Evolutionary conservation across 1,140 invertebrate species (phyloP).

Genomic region (Homalodisca vitripennis): DNA sequence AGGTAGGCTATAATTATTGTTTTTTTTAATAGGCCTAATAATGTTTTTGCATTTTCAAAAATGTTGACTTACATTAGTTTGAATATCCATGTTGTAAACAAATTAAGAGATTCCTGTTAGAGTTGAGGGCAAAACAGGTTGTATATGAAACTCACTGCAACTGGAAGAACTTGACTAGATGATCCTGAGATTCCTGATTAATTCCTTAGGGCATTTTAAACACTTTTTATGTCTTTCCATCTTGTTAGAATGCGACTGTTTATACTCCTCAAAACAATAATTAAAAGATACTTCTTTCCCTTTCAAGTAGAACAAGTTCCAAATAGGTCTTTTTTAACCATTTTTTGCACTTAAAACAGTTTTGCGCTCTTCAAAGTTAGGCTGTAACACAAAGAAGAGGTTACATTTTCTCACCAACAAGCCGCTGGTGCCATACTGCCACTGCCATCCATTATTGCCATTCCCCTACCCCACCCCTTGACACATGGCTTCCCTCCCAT

Average conservation of each 20-base stretch:
- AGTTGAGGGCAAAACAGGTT: neutral
- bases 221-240: constrained; percentile 25
- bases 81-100: neutral
- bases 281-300: constrained; percentile 7
- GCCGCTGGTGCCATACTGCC: too few relatives aligned
- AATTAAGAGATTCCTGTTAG: neutral
- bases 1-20: neutral
- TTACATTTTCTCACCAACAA: too few relatives aligned
- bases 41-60: neutral
- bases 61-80: constrained; percentile 15
- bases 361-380: too few relatives aligned
- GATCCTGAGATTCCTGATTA: neutral
- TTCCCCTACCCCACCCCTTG: too few relatives aligned
- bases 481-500: too few relatives aligned
- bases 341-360: too few relatives aligned
- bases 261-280: constrained; percentile 15
- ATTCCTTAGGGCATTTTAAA: constrained; percentile 1
- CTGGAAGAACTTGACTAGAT: constrained; percentile 10
- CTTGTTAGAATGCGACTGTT: neutral
- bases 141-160: neutral
- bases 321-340: neutral
- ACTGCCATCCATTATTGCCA: too few relatives aligned
- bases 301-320: neutral
- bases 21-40: neutral
- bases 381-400: too few relatives aligned